Evolutionary conservation across 2,888 invertebrate species (phyloP), one percentile per base, ranked within the genome.

Genomic region (Cephus runcator): DNA sequence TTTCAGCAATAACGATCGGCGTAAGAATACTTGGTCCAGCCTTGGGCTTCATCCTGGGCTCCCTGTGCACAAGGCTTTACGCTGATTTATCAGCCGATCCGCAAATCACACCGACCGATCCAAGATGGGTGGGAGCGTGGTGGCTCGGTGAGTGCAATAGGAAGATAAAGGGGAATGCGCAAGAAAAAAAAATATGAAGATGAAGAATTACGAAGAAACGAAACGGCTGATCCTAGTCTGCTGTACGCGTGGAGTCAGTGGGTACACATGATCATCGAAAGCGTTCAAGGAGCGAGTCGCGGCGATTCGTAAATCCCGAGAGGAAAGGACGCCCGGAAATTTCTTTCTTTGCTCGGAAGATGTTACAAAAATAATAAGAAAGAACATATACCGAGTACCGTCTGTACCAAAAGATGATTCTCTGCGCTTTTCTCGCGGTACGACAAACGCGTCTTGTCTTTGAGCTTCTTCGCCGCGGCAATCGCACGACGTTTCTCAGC

Each of bases 91-190:
- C 95, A 3, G 92, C 93, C 15, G 94, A 95, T 90, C 96, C 96
- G 0, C 95, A 95, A 83, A 96, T 96, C 87, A 95, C 95, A 84
- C 95, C 95, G 76, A 94, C 94, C 69, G 97, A 98, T 92, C 96
- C 97, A 6, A 93, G 96, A 91, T 98, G 98, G 98, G 96, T 98
- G 75, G 98, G 98, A 75, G 98, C 98, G 73, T 99, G 98, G 98
- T 99, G 98, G 98, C 93, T 99, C 79, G 98, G 97, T 94, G 93
- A 95, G 93, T 93, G 2, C 6, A 56, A 15, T 56, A 56, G 23
- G 1, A 56, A 56, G 56, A 56, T 56, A 56, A 56, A 23, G 9
- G 56, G 23, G 56, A 6, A 23, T 23, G 23, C 9, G 56, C 56
- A 56, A 56, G 56, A 40, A 15, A 40, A 34, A 34, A 35, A 12